Conservation (phyloP, 2,797 vertebrate species). For the Enteromius fasciolatus region DNA sequence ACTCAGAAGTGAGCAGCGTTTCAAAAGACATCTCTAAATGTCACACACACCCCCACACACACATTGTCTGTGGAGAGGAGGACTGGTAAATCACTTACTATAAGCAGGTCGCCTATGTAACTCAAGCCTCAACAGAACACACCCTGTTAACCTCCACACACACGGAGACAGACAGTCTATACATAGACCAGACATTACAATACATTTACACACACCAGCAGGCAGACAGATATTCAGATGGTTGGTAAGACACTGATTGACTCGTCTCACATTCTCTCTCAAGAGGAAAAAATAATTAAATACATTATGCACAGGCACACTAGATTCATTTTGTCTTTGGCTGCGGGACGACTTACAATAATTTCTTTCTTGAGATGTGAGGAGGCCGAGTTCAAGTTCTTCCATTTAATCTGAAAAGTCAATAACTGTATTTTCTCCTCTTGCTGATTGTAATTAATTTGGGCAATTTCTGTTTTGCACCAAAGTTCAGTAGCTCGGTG, state of each 20-base stretch:
- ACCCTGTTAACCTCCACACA: constrained; percentile 41
- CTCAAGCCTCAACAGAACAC: constrained; percentile 44
- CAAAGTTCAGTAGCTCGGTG: neutral
- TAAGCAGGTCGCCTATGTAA: constrained; percentile 54
- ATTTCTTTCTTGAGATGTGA: constrained; percentile 31
- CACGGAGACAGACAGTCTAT: constrained; percentile 34
- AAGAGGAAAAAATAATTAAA: constrained; percentile 41
- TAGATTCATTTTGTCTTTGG: constrained; percentile 18
- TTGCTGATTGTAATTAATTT: constrained; percentile 31
- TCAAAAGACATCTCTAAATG: constrained; percentile 32
- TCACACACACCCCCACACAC: constrained; percentile 40
- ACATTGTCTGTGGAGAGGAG: constrained; percentile 34
- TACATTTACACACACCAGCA: constrained; percentile 22
- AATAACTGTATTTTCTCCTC: constrained; percentile 12
- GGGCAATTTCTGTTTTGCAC: neutral
- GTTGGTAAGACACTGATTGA: constrained; percentile 31
- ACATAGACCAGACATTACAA: constrained; percentile 37
- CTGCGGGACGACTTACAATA: constrained; percentile 8
- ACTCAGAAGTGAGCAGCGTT: constrained; percentile 26
- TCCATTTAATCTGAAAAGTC: constrained; percentile 36
- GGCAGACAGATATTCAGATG: neutral
- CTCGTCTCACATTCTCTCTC: constrained; percentile 24
- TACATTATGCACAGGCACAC: constrained; percentile 43
- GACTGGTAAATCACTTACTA: constrained; percentile 56
- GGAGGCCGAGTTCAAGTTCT: constrained; percentile 31